A percentile compares a stretch with the other conserved stretches of the same genome.
Evolutionary conservation across 23 tunicate species (phyloP).

Genomic region (Halocynthia aurantium): DNA sequence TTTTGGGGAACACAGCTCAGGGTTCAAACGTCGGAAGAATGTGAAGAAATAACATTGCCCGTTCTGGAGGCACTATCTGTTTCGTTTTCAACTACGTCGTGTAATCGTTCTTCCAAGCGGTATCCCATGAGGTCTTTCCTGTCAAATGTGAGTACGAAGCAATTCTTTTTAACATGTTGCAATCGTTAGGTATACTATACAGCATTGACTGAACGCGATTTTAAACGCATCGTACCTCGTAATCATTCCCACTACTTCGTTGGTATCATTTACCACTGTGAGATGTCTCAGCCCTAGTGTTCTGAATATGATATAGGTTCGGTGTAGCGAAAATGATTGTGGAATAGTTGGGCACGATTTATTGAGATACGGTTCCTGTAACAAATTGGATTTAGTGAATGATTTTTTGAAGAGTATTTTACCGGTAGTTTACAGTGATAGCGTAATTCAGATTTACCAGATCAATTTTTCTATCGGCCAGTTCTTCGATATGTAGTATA

Average conservation of each 20-base stretch:
- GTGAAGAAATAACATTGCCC: too few relatives aligned
- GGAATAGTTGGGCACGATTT: constrained; percentile 74
- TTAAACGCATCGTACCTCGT: constrained; percentile 45
- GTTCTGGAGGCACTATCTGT: too few relatives aligned
- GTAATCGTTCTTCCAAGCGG: constrained; percentile 78
- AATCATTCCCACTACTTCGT: constrained; percentile 79
- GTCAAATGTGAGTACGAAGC: constrained; percentile 1
- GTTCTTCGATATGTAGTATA: constrained; percentile 3
- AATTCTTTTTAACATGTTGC: not conserved
- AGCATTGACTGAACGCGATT: not conserved
- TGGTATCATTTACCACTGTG: constrained; percentile 69
- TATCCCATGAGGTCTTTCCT: constrained; percentile 97
- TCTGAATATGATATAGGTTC: constrained; percentile 87
- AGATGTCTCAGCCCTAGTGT: constrained; percentile 86
- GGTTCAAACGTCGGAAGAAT: too few relatives aligned
- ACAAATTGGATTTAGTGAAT: not conserved
- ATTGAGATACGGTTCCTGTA: constrained; percentile 68
- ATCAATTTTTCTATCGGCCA: constrained; percentile 31
- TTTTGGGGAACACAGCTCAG: too few relatives aligned
- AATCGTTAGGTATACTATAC: not conserved
- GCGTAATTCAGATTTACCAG: constrained; percentile 29
- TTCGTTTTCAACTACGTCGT: not conserved
- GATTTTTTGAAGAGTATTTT: not conserved
- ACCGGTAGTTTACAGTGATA: not conserved
- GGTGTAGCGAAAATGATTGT: constrained; percentile 72